These are phyloP conservation scores for Pithys albifrons DNA, from an alignment of 2,113 vertebrate genomes.

Conservation along the genomic window DNA sequence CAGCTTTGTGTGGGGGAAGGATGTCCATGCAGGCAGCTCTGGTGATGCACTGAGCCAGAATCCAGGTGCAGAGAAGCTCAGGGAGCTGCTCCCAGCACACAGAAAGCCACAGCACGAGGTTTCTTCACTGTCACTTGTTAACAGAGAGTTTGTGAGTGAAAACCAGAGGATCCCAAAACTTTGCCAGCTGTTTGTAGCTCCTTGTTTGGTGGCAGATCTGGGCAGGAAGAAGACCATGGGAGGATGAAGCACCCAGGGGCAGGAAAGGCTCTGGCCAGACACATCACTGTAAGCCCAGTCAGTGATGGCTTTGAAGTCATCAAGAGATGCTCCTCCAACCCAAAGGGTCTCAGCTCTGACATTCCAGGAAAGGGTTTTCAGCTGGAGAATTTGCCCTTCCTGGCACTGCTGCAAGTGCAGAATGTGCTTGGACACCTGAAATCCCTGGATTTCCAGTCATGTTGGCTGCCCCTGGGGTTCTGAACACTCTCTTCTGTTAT, in stretches of 20 bases:
- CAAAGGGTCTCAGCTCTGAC: neutral
- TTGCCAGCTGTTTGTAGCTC: neutral
- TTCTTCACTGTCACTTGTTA: neutral
- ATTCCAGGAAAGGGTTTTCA: neutral
- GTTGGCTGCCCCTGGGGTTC: rapidly evolving
- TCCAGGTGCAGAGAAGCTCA: neutral
- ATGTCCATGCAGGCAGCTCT: neutral
- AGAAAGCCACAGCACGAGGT: neutral
- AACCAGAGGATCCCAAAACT: neutral
- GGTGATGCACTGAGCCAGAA: neutral
- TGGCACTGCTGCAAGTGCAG: neutral
- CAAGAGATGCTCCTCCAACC: neutral
- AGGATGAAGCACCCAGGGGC: neutral
- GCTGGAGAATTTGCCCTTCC: neutral
- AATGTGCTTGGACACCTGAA: neutral
- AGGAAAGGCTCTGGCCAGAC: neutral
- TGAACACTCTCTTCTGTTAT: neutral
- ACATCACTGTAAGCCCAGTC: rapidly evolving
- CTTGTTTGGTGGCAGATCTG: neutral
- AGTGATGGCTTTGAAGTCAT: neutral
- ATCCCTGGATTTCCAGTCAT: neutral
- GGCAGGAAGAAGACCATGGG: rapidly evolving
- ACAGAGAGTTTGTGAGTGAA: neutral
- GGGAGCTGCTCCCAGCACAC: neutral
- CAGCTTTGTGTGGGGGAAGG: neutral